Base-by-base conservation (phyloP, 92 coral and sea anemone species). In the Palythoa grandis region DNA sequence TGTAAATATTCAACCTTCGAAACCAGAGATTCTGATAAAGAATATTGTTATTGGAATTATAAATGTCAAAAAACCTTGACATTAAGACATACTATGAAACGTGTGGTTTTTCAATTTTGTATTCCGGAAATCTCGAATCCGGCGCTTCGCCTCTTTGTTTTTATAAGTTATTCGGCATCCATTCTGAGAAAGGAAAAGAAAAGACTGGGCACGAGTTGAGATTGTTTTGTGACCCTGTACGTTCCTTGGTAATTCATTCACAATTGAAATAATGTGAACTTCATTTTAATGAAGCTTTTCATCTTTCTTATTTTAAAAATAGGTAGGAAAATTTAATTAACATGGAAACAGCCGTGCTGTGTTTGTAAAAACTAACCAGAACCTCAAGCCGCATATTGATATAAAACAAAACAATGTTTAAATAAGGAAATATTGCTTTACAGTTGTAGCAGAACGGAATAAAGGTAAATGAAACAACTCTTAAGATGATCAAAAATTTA, bases 181-280 rank as follows among this genome's bases (percentile, higher is more conserved):
- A 43, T 43, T 56, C 11, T 10, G 15, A 56, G 19, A 13, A 56
- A 56, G 15, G 61, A 56, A 5, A 56, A 56, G 61, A 56, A 12
- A 12, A 12, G 13, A 7, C 56, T 7, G 13, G 56, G 13, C 56
- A 52, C 56, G 13, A 52, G 0, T 63, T 63, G 69, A 63, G 25
- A 63, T 63, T 63, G 69, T 63, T 63, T n/a, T 63, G 25, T 19
- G 40, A 52, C 40, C 14, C 4, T 5, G 35, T 66, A 53, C 47
- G 74, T 90, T 87, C 88, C 93, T 77, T 91, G 93, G 88, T 86
- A 91, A 91, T 87, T 78, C 91, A 72, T 87, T 86, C 72, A 63
- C 75, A 89, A 92, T 89, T 89, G 86, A 75, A 92, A 92, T 92
- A 92, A 92, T 90, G 93, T 82, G 65, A 65, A 70, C 84, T 86